Evolutionary conservation across 2,888 invertebrate species (phyloP), one percentile per base, ranked within the genome.

Genomic region (Prosopocoilus inquinatus): DNA sequence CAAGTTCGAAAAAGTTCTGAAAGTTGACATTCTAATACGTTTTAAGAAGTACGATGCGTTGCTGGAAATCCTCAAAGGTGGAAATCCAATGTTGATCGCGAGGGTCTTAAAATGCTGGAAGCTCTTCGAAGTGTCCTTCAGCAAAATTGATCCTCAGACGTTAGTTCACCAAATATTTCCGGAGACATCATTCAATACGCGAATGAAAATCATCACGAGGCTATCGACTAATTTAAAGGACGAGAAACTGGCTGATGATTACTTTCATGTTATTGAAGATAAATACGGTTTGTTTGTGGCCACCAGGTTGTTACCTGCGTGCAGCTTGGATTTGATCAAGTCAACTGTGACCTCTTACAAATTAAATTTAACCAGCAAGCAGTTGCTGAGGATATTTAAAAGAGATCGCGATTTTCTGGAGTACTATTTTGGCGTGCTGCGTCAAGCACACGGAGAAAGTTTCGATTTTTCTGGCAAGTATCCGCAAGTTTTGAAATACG

Each of bases 261-360:
- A 53, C 15, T 63, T 56, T 41, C 38, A 46, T 11, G 47, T 38
- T 5, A 41, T 58, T 8, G n/a, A 52, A 16, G 36, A 50, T 11
- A 57, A 48, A 36, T 63, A 63, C 47, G 63, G 63, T 9, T 34
- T 63, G 32, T 35, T 44, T 28, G 12, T 48, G 4, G 60, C 61
- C n/a, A 13, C 11, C n/a, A 35, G 36, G 32, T 15, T 63, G 7
- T 45, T 63, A 20, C 50, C 53, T 3, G 57, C 52, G 4, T 63
- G 63, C 20, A 28, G 38, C 33, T 39, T 59, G 35, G 50, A 38
- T 15, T 43, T 59, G 9, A 56, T 61, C 9, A 46, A 15, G 15
- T 20, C 46, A 7, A 39, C 32, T 12, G 12, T 63, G 5, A 33
- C 12, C 8, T 20, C 47, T 35, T 55, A 60, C 15, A n/a, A 52